Evolutionary conservation across 2,113 vertebrate genomes (phyloP), one percentile per base, ranked within the genome.

Genomic region (Chloropsis cyanopogon): DNA sequence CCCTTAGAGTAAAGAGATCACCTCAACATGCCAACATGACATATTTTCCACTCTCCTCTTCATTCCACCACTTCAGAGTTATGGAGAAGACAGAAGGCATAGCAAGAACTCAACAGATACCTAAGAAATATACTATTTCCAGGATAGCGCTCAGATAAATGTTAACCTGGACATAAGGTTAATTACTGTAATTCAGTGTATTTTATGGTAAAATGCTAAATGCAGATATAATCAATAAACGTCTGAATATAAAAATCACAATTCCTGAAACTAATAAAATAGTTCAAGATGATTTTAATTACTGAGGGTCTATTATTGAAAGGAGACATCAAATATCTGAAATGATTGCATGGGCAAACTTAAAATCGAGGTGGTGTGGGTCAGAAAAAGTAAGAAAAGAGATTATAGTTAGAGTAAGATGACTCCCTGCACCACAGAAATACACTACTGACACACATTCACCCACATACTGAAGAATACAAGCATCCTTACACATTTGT

Each of bases 201-300:
- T 91, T 93, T 95, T 78, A 79, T 95, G 29, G n/a, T 70, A 90
- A 96, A 96, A 91, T 21, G 49, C 29, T 87, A 63, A 60, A 39
- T 54, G 53, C 28, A 95, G 78, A 65, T 87, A 64, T 59, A 57
- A 69, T 85, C 77, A 97, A 94, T 96, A 97, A 97, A 93, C 57
- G 3, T 87, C 60, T 31, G 46, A 93, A 91, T 92, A 93, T 71
- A 81, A 93, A 96, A 93, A 82, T 53, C 70, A 86, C 64, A 95
- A 54, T 93, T 96, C 65, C 79, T 44, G 26, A 96, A 97, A 95
- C 96, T 96, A 97, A 97, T 57, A 93, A 73, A 94, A 82, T 9
- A 73, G 47, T 47, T 82, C 26, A 92, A 95, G 75, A 90, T 86
- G 53, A 64, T 41, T 95, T 37, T 95, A 97, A 97, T 97, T 97